Evolutionary conservation across 2,797 vertebrate genomes (phyloP).

Genomic region (Gorsachius magnificus): DNA sequence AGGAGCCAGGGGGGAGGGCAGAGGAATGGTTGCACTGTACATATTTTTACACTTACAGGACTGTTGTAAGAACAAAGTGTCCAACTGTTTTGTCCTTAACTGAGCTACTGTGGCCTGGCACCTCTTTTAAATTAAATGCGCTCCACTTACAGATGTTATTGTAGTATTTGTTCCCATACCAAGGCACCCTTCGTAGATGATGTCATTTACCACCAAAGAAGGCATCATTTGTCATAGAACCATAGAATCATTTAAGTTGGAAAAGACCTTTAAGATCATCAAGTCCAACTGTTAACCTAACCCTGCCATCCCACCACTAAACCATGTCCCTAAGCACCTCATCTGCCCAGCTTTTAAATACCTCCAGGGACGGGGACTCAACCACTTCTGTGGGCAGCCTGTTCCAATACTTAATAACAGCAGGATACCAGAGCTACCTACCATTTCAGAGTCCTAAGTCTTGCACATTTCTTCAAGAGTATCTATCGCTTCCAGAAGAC

Average conservation of each 20-base stretch:
- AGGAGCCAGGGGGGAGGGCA: too few relatives aligned
- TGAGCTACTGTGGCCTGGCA: background rate
- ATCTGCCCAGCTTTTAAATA: too few relatives aligned
- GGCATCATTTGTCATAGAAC: background rate
- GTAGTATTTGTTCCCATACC: background rate
- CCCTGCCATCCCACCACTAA: too few relatives aligned
- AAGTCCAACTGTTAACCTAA: too few relatives aligned
- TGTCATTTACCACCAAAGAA: background rate
- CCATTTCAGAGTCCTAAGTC: background rate
- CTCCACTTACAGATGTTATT: background rate
- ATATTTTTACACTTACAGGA: background rate
- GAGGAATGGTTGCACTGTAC: background rate
- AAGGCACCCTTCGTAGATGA: background rate
- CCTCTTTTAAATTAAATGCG: background rate
- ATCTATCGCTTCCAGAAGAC: background rate
- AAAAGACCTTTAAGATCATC: too few relatives aligned
- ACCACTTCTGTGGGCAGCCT: too few relatives aligned
- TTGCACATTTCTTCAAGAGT: background rate
- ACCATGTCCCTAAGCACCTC: too few relatives aligned
- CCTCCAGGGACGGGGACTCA: too few relatives aligned
- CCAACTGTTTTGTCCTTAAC: background rate
- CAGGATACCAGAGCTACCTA: background rate
- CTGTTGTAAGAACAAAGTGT: background rate
- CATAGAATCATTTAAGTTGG: too few relatives aligned
- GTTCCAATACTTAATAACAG: background rate